Evolutionary conservation across 1,140 invertebrate genomes (phyloP).

Genomic region (Achatina immaculata): DNA sequence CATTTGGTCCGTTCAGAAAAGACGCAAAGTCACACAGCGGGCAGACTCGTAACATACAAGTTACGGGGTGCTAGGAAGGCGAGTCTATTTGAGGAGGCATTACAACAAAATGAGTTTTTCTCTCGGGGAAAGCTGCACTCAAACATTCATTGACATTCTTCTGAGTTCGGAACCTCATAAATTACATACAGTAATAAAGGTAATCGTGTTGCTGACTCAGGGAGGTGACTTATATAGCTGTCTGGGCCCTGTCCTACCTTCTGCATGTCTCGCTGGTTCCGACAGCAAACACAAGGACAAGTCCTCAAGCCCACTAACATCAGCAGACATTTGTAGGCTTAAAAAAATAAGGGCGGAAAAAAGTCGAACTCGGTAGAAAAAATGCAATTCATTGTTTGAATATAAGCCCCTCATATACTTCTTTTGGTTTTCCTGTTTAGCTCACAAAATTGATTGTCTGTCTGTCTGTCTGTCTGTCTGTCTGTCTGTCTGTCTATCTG

Average conservation of each 20-base stretch:
- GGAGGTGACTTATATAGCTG: not conserved
- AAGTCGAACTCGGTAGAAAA: too few species aligned
- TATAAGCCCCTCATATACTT: too few species aligned
- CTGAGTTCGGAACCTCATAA: not conserved
- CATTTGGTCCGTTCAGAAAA: not conserved
- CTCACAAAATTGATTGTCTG: too few species aligned
- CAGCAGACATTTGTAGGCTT: too few species aligned
- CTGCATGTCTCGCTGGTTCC: not conserved
- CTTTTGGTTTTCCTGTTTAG: too few species aligned
- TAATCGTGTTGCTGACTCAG: not conserved
- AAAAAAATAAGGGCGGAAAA: too few species aligned
- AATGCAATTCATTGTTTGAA: too few species aligned
- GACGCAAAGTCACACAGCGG: not conserved
- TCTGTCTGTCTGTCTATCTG: too few species aligned
- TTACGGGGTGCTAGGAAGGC: not conserved
- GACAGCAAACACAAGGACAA: not conserved
- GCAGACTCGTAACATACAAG: not conserved
- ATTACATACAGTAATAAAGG: slow-evolving; percentile 11
- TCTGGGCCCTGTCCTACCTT: not conserved
- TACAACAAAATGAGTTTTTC: not conserved
- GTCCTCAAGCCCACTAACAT: not conserved
- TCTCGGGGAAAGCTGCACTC: not conserved
- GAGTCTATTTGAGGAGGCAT: slow-evolving; percentile 2
- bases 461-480: too few species aligned
- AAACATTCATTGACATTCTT: slow-evolving; percentile 9